Percentiles rank a stretch among this genome's conserved stretches.
Evolutionary conservation across 2,888 invertebrate genomes (phyloP).

Genomic region (Aleiodes testaceus): DNA sequence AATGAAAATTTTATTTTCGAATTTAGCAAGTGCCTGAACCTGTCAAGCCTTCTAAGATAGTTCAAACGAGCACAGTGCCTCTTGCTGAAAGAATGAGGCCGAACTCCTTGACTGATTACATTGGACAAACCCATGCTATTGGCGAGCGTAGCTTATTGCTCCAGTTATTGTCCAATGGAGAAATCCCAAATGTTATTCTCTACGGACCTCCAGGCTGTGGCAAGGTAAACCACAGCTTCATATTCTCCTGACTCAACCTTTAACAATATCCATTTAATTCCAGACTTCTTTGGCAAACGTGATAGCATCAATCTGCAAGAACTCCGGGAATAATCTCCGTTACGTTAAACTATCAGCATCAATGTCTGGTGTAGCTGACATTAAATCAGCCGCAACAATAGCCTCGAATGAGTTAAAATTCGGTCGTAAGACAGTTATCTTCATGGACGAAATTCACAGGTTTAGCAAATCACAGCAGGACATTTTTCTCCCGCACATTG

Average conservation of each 20-base stretch:
- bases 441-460: slow-evolving; percentile 91
- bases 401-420: slow-evolving; percentile 84
- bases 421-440: slow-evolving; percentile 82
- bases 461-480: slow-evolving; percentile 91
- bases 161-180: slow-evolving; percentile 78
- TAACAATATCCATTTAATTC: slow-evolving; percentile 11
- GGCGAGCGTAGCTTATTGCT: slow-evolving; percentile 80
- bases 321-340: slow-evolving; percentile 74
- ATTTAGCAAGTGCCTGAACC: slow-evolving; percentile 47
- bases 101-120: slow-evolving; percentile 77
- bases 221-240: slow-evolving; percentile 75
- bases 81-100: slow-evolving; percentile 85
- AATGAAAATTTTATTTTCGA: background rate
- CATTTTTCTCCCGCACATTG: slow-evolving; percentile 85
- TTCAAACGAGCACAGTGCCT: slow-evolving; percentile 71
- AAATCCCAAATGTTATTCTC: slow-evolving; percentile 86
- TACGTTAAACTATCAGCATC: slow-evolving; percentile 86
- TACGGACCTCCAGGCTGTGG: slow-evolving; percentile 93
- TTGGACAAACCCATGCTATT: slow-evolving; percentile 83
- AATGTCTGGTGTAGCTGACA: slow-evolving; percentile 84
- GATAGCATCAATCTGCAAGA: slow-evolving; percentile 80
- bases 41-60: slow-evolving; percentile 44
- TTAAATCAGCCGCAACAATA: slow-evolving; percentile 82
- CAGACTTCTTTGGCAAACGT: slow-evolving; percentile 86
- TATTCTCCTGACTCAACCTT: too few relatives aligned